Evolutionary conservation across 2,113 vertebrate species (phyloP), one percentile per base, ranked within the genome.

Genomic region (Elachura formosa): DNA sequence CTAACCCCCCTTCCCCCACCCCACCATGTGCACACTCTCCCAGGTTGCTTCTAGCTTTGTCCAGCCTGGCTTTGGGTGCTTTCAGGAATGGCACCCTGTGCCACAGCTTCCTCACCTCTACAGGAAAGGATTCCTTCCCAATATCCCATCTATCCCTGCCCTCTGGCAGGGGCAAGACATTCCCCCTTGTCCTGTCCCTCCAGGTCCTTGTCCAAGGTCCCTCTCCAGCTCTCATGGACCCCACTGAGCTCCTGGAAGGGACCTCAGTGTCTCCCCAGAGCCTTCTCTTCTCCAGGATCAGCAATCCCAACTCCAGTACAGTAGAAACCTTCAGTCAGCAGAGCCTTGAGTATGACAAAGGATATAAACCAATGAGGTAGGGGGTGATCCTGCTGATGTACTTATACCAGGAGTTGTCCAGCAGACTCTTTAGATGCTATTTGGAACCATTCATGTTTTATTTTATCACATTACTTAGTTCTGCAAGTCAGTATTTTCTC

Each of bases 301-400:
- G 21, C 40, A 68, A 5, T 55, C 16, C 9, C 8, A 75, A 2
- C 22, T 75, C 17, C 14, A 54, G 0, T 33, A 14, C 21, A 40
- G 19, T 23, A 43, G 51, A 74, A 81, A 28, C 14, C 34, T 91
- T 71, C 15, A 10, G 18, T 58, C 34, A 34, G 33, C 28, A 36
- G 28, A 59, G 29, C 14, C 3, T 48, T 74, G 45, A 26, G 8
- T 64, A 45, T 40, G 48, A 51, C n/a, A 29, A 29, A 71, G 17
- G 2, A 2, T 40, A 14, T 43, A 45, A 79, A 41, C 17, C 51
- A 40, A 1, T 33, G n/a, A 40, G 51, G 16, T 45, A 52, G n/a
- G 11, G 28, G 4, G 2, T 28, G 31, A 49, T 34, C 31, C 48
- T 73, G 33, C 13, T 63, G 23, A 58, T 2, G 0, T 18, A 13